These are phyloP conservation scores for Drosophila kohkoa DNA, from an alignment of 1,140 invertebrate species.

Conservation along the genomic window DNA sequence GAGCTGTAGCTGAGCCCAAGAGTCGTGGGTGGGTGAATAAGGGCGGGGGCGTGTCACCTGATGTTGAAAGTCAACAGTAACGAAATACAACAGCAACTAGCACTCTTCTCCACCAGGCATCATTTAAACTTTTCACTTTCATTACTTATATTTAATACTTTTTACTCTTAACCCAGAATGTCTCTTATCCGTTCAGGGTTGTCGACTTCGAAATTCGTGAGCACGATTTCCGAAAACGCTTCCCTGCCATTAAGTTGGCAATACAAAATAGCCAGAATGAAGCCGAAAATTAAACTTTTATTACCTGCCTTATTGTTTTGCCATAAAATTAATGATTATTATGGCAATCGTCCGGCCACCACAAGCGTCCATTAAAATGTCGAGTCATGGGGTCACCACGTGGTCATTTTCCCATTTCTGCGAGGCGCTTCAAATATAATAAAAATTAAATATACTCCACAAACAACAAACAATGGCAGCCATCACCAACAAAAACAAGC, in stretches of 20 bases:
- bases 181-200: constrained; percentile 30
- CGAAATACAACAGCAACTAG: constrained; percentile 15
- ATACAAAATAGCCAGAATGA: constrained; percentile 45
- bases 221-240: constrained; percentile 17
- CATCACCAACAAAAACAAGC: constrained; percentile 31
- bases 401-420: constrained; percentile 42
- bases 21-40: neutral
- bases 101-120: constrained; percentile 22
- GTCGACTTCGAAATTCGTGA: constrained; percentile 18
- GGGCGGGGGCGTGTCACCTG: constrained; percentile 30
- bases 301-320: constrained; percentile 83
- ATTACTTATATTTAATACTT: constrained; percentile 77
- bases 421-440: constrained; percentile 63
- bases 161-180: constrained; percentile 24
- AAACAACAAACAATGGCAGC: constrained; percentile 40
- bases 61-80: constrained; percentile 30
- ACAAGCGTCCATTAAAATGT: constrained; percentile 73
- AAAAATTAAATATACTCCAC: constrained; percentile 73
- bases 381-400: constrained; percentile 51
- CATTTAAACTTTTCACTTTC: constrained; percentile 80
- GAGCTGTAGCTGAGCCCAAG: constrained; percentile 37
- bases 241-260: constrained; percentile 45
- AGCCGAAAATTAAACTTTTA: constrained; percentile 81
- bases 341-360: constrained; percentile 74
- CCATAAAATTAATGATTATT: constrained; percentile 84